A percentile compares a stretch with the other conserved stretches of the same genome.
phyloP scores from a whole-genome alignment of 2,113 vertebrate species.

The Falco punctatus region DNA sequence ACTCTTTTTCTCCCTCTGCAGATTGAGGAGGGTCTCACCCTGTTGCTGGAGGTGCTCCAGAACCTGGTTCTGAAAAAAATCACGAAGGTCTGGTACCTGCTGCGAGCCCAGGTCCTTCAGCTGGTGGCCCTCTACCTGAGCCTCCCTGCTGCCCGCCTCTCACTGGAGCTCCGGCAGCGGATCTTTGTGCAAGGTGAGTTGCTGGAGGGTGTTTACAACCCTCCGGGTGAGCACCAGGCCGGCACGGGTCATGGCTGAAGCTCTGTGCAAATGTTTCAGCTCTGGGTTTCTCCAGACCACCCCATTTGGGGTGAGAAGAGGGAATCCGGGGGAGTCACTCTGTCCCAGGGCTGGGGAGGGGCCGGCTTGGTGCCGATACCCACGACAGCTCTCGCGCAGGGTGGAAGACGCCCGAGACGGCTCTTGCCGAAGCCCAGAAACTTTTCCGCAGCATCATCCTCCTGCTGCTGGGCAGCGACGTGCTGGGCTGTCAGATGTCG shows the following conservation, averaged over 20 bases:
- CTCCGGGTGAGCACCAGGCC: background rate
- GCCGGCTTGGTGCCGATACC: background rate
- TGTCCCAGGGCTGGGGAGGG: background rate
- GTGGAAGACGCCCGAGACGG: constrained; percentile 78
- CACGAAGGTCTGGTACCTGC: constrained; percentile 87
- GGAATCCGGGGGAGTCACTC: background rate
- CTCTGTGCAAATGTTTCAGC: accelerated
- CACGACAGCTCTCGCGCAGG: constrained; percentile 57
- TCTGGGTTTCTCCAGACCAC: background rate
- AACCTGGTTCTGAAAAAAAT: constrained; percentile 77
- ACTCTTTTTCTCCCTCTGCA: constrained; percentile 14
- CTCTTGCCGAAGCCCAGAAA: constrained; percentile 84
- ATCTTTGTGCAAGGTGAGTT: constrained; percentile 79
- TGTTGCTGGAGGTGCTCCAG: constrained; percentile 80
- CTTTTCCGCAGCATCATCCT: constrained; percentile 86
- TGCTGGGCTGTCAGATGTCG: constrained; percentile 66
- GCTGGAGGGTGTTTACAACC: background rate
- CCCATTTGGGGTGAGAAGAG: background rate
- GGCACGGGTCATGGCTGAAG: accelerated
- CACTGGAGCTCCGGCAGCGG: constrained; percentile 62
- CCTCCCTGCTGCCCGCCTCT: constrained; percentile 74
- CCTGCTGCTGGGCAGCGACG: constrained; percentile 79
- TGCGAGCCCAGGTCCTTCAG: constrained; percentile 82
- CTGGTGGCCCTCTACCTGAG: constrained; percentile 80
- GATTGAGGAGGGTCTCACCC: constrained; percentile 77